A percentile compares a stretch with the other conserved stretches of the same genome.
Evolutionary conservation across 2,888 invertebrate species (phyloP).

Genomic region (Melanostoma mellinum): DNA sequence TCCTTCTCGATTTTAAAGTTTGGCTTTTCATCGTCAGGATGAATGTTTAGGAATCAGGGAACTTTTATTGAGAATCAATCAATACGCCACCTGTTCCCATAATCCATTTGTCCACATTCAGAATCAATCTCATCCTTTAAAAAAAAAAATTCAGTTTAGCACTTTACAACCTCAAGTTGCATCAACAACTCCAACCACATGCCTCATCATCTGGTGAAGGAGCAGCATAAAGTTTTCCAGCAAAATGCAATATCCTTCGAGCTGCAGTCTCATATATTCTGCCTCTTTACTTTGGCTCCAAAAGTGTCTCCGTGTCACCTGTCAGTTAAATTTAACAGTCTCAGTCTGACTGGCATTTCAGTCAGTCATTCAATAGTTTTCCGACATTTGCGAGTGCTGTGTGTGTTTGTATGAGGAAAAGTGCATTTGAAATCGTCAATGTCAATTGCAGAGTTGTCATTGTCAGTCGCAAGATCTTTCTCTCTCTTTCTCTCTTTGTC

Average conservation of each 20-base stretch:
- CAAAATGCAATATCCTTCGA: constrained; percentile 67
- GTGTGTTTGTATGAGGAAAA: constrained; percentile 42
- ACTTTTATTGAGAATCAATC: too few relatives aligned
- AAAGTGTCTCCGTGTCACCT: constrained; percentile 59
- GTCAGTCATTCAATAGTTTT: constrained; percentile 71
- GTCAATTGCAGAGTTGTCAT: constrained; percentile 64
- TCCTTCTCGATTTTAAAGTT: too few relatives aligned
- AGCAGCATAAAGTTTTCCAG: constrained; percentile 24
- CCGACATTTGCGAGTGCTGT: constrained; percentile 48
- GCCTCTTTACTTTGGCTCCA: constrained; percentile 10
- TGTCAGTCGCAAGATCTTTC: constrained; percentile 1
- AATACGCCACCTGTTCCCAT: too few relatives aligned
- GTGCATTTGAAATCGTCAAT: constrained; percentile 71
- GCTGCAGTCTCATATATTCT: constrained; percentile 2
- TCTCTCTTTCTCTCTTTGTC: not conserved
- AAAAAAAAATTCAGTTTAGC: too few relatives aligned
- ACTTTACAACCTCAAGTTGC: too few relatives aligned
- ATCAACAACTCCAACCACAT: too few relatives aligned
- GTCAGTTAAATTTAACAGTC: constrained; percentile 67
- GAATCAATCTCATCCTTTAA: too few relatives aligned
- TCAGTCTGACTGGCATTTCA: constrained; percentile 63
- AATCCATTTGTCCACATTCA: too few relatives aligned
- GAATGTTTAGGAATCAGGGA: too few relatives aligned
- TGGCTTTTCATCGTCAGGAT: too few relatives aligned
- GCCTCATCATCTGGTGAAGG: not conserved